Percentiles rank a stretch among this genome's conserved stretches.
These are phyloP conservation scores for Pelobates cultripes DNA, from an alignment of 2,797 vertebrate species.

Conservation along the genomic window DNA sequence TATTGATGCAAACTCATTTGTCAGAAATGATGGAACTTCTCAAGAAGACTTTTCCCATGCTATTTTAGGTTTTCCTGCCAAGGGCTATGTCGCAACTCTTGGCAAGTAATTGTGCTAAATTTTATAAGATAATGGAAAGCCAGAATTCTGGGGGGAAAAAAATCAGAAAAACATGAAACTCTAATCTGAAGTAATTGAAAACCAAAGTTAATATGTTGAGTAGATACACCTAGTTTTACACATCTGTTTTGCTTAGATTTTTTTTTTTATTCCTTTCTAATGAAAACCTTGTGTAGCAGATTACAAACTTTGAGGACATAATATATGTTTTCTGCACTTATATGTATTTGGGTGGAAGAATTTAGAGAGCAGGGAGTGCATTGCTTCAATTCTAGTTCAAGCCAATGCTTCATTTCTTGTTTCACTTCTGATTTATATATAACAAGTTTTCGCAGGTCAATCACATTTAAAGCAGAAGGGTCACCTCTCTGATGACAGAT, in stretches of 20 bases:
- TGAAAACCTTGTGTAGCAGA: too few species aligned
- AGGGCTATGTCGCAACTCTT: slow-evolving; percentile 66
- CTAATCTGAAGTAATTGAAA: slow-evolving; percentile 45
- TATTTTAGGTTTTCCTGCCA: slow-evolving; percentile 56
- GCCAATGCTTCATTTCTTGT: too few species aligned
- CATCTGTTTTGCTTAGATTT: slow-evolving; percentile 18
- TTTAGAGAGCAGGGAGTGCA: too few species aligned
- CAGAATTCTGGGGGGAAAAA: slow-evolving; percentile 23
- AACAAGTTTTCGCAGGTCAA: too few species aligned
- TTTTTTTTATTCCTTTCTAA: too few species aligned
- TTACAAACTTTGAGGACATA: too few species aligned
- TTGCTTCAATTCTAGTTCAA: too few species aligned
- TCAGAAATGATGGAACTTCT: slow-evolving; percentile 61
- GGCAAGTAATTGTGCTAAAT: slow-evolving; percentile 60
- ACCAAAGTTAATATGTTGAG: slow-evolving; percentile 22
- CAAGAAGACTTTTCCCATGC: slow-evolving; percentile 65
- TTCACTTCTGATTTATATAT: too few species aligned
- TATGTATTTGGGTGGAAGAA: too few species aligned
- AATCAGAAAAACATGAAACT: slow-evolving; percentile 41
- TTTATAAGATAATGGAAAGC: slow-evolving; percentile 51
- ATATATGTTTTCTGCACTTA: too few species aligned
- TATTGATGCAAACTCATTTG: slow-evolving; percentile 53
- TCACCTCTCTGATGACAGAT: too few species aligned
- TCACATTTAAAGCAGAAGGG: too few species aligned
- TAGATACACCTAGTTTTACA: slow-evolving; percentile 20